phyloP scores from a whole-genome alignment of 1,140 invertebrate genomes.

The Stegodyphus mimosarum region DNA sequence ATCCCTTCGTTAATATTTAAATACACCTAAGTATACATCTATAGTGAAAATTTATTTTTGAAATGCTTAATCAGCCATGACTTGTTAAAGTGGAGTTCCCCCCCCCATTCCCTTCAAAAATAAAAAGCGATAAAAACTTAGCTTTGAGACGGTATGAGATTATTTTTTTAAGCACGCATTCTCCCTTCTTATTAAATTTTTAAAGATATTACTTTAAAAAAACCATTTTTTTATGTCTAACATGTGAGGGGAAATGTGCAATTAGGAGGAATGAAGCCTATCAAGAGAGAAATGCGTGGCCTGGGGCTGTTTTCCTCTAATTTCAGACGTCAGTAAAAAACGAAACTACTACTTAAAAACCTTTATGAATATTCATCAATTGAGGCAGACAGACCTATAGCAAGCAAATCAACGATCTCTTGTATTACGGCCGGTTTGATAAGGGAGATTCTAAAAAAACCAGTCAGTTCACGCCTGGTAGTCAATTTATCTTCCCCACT shows the following conservation, averaged over 20 bases:
- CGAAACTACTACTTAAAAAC: constrained; percentile 14
- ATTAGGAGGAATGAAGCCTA: constrained; percentile 39
- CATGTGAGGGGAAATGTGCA: constrained; percentile 6
- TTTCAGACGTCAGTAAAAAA: constrained; percentile 32
- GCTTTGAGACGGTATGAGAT: no score
- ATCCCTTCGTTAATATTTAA: no score
- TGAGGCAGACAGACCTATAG: background rate
- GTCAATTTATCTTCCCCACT: constrained; percentile 1
- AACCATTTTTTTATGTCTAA: background rate
- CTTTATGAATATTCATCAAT: constrained; percentile 48
- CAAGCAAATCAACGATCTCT: background rate
- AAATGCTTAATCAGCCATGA: no score
- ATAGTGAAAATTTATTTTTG: no score
- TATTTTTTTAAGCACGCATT: background rate
- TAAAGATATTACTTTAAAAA: background rate
- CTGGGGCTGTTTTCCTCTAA: constrained; percentile 11
- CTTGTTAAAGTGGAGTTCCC: no score
- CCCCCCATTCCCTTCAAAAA: no score
- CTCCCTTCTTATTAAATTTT: constrained; percentile 50
- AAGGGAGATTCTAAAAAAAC: background rate
- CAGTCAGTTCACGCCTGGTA: constrained; percentile 12
- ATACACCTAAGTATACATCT: no score
- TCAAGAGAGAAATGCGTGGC: constrained; percentile 27
- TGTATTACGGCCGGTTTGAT: constrained; percentile 11
- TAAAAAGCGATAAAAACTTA: background rate